Base-by-base conservation (phyloP, 2,113 vertebrate species). In the Aspiorhynchus laticeps region DNA sequence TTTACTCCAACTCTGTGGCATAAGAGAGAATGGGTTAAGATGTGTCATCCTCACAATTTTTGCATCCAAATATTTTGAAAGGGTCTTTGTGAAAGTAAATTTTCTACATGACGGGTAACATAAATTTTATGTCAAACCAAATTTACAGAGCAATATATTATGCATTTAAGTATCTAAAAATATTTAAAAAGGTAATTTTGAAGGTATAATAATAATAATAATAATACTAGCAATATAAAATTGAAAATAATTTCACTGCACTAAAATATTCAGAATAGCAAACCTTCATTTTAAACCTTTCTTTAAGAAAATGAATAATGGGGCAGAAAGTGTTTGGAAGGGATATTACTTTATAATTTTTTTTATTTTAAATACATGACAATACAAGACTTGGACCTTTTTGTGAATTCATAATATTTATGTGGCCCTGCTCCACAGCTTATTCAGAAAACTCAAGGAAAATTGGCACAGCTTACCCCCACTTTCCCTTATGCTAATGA, bases 1-100 rank as follows among this genome's bases (percentile, higher is more conserved):
- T 74, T 81, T 81, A 87, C 78, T 81, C 85, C 88, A 91, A 73
- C 89, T 92, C 86, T 90, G 93, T 92, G 88, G 88, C 91, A 91
- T 87, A 82, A 87, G 82, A 85, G 90, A 88, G 91, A 91, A 89
- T 74, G 88, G 65, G 78, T 85, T 7, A 87, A 92, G 93, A 90
- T 93, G 90, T 41, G 71, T 38, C 71, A 41, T 24, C 10, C 19
- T 73, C 19, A 41, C 36, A 24, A 24, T 24, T 73, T 41, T 41
- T 91, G 93, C 92, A 92, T 88, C 89, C 3, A 59, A 24, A 15
- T 79, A 48, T 86, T 77, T 41, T 73, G 19, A 41, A 73, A 56
- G 2, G 1, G 4, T 71, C 19, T 38, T 36, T 24, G 17, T 71
- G 7, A 38, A 69, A 71, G 31, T 71, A 10, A 2, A 31, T 31